Evolutionary conservation across 2,113 vertebrate species (phyloP).

Genomic region (Neolamprologus sp.): DNA sequence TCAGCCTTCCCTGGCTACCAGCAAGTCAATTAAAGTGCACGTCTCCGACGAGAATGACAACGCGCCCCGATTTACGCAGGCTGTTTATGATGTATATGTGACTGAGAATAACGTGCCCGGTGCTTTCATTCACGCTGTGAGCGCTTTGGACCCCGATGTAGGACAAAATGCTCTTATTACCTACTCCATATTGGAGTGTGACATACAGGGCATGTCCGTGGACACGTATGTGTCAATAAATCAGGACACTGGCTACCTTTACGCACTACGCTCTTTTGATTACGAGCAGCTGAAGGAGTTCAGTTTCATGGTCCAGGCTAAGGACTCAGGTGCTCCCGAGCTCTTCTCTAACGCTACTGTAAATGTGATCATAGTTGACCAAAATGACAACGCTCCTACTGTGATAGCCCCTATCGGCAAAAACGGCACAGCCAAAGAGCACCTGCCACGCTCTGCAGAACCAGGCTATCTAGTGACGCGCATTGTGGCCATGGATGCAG

Average conservation of each 20-base stretch:
- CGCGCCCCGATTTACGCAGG: slow-evolving; percentile 87
- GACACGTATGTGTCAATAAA: slow-evolving; percentile 97
- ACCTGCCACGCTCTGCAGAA: slow-evolving; percentile 87
- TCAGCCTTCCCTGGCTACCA: slow-evolving; percentile 82
- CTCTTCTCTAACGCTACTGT: slow-evolving; percentile 86
- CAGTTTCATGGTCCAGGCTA: slow-evolving; percentile 88
- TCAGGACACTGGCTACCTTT: slow-evolving; percentile 93
- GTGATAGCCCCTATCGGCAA: slow-evolving; percentile 74
- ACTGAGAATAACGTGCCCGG: slow-evolving; percentile 96
- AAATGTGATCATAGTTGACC: slow-evolving; percentile 87
- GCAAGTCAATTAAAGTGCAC: slow-evolving; percentile 90
- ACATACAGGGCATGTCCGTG: slow-evolving; percentile 95
- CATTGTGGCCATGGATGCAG: slow-evolving; percentile 89
- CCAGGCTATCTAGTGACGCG: slow-evolving; percentile 91
- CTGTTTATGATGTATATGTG: slow-evolving; percentile 90
- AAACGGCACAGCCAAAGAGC: slow-evolving; percentile 84
- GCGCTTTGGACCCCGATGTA: slow-evolving; percentile 85
- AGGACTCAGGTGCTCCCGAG: slow-evolving; percentile 81
- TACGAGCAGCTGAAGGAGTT: slow-evolving; percentile 96
- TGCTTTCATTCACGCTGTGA: slow-evolving; percentile 93
- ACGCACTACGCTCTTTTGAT: slow-evolving; percentile 94
- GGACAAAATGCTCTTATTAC: slow-evolving; percentile 88
- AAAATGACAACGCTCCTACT: slow-evolving; percentile 90
- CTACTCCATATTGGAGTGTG: slow-evolving; percentile 94
- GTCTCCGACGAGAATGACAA: slow-evolving; percentile 97